A percentile compares a stretch with the other conserved stretches of the same genome.
phyloP scores from a whole-genome alignment of 2,888 invertebrate species.

The Epinotia nisella region DNA sequence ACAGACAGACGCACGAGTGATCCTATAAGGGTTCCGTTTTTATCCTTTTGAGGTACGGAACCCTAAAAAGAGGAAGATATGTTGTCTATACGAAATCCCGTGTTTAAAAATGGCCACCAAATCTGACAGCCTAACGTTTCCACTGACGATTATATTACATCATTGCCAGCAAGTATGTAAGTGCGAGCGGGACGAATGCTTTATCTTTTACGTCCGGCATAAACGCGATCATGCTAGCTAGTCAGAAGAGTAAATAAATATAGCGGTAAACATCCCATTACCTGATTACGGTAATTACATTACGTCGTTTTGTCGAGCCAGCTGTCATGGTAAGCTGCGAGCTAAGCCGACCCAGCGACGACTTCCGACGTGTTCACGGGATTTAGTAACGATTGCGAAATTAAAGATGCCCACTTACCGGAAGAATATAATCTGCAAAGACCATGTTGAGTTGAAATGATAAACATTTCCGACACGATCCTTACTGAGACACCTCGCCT shows the following conservation, averaged over 20 bases:
- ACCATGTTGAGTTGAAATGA: slow-evolving; percentile 2
- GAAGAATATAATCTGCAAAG: not conserved
- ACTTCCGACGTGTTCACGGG: slow-evolving; percentile 25
- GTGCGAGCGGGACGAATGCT: too few species aligned
- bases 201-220: too few species aligned
- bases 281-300: slow-evolving; percentile 9
- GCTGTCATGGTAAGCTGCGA: slow-evolving; percentile 19
- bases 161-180: too few species aligned
- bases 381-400: slow-evolving; percentile 22
- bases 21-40: too few species aligned
- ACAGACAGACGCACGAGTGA: too few species aligned
- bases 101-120: too few species aligned
- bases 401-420: not conserved
- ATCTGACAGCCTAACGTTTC: too few species aligned
- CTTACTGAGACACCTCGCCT: not conserved
- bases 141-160: too few species aligned
- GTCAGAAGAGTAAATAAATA: not conserved
- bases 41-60: too few species aligned
- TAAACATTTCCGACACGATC: not conserved
- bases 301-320: slow-evolving; percentile 29
- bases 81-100: too few species aligned
- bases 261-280: not conserved
- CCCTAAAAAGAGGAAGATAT: too few species aligned
- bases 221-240: too few species aligned
- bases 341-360: slow-evolving; percentile 4